Conservation (phyloP, 2,113 vertebrate species). For the Ceyx melanurus region DNA sequence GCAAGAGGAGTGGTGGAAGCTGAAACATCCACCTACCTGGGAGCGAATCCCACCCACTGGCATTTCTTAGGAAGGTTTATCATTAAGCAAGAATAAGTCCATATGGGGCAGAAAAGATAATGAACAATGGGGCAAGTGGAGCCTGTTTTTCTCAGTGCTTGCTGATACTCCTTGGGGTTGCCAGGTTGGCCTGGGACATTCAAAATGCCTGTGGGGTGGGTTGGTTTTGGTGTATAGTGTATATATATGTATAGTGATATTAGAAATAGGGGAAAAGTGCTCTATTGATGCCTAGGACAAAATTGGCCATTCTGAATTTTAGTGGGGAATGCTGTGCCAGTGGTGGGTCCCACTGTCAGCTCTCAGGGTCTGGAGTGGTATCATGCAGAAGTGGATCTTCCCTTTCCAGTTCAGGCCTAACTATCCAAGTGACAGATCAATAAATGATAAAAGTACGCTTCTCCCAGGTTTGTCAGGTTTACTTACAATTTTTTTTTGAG, state of each 20-base stretch:
- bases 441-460: not conserved
- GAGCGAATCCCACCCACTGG: not conserved
- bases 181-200: not conserved
- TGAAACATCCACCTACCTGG: not conserved
- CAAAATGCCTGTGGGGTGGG: not conserved
- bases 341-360: not conserved
- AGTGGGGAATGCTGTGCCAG: accelerated
- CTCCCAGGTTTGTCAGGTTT: not conserved
- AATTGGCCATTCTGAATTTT: not conserved
- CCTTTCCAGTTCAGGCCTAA: not conserved
- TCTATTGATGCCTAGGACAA: not conserved
- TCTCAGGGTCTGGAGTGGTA: not conserved
- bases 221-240: not conserved
- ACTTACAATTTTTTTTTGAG: not conserved
- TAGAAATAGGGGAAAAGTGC: not conserved
- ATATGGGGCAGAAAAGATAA: not conserved
- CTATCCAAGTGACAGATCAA: not conserved
- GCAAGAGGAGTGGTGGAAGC: not conserved
- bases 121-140: not conserved
- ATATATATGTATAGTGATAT: not conserved
- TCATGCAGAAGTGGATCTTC: not conserved
- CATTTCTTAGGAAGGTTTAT: not conserved
- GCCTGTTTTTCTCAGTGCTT: not conserved
- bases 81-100: not conserved
- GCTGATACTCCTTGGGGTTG: not conserved